A percentile compares a stretch with the other conserved stretches of the same genome.
Conservation (phyloP, 2,797 vertebrate genomes). For the Alectoris magna region DNA sequence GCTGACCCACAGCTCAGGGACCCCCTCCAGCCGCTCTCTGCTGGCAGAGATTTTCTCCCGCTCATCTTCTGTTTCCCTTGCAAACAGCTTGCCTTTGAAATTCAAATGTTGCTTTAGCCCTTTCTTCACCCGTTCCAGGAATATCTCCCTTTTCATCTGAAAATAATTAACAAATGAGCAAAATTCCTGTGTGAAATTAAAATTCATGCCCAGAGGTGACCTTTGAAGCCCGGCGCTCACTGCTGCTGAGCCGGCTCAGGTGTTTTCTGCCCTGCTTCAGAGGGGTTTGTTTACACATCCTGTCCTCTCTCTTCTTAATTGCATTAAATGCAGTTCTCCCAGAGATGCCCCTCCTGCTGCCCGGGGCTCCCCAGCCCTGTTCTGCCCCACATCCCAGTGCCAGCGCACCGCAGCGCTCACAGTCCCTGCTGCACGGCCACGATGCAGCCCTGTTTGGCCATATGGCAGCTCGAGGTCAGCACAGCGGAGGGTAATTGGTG, state of each 20-base stretch:
- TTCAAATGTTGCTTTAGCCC: constrained; percentile 71
- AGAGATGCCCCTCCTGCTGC: background rate
- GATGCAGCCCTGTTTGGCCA: background rate
- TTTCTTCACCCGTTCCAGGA: constrained; percentile 63
- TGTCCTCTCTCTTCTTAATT: background rate
- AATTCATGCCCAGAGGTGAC: constrained; percentile 74
- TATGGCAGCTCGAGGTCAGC: background rate
- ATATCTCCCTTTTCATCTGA: constrained; percentile 73
- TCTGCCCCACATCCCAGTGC: background rate
- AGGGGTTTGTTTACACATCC: background rate
- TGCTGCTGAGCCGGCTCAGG: background rate
- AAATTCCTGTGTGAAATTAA: constrained; percentile 68
- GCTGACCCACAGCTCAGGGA: fast-evolving
- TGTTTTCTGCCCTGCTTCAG: background rate
- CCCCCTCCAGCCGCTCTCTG: background rate
- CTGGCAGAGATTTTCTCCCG: background rate
- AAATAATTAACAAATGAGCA: constrained; percentile 78
- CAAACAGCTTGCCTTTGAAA: constrained; percentile 75
- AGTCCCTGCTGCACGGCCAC: no score
- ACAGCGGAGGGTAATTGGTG: background rate
- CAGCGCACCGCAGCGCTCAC: background rate
- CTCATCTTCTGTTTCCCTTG: constrained; percentile 66
- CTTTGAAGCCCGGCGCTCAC: constrained; percentile 40
- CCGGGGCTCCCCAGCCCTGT: background rate
- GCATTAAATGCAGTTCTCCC: background rate